Evolutionary conservation across 2,888 invertebrate genomes (phyloP).

Genomic region (Idaea biselata): DNA sequence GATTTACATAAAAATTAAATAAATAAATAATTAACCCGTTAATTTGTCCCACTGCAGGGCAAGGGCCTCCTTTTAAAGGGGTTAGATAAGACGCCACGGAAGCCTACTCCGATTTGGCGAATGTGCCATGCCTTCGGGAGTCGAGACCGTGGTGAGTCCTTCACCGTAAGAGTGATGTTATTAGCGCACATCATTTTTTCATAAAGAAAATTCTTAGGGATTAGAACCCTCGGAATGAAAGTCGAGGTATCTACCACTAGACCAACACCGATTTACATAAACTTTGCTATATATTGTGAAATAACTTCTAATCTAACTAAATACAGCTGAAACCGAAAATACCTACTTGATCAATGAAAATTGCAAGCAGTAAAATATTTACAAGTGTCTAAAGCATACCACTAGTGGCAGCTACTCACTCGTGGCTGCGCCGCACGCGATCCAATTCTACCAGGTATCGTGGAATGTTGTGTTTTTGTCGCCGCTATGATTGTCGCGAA

Average conservation of each 20-base stretch:
- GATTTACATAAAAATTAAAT: background rate
- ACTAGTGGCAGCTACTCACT: constrained; percentile 26
- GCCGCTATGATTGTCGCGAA: constrained; percentile 42
- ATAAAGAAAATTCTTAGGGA: too few relatives aligned
- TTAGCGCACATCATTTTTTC: too few relatives aligned
- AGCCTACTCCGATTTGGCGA: too few relatives aligned
- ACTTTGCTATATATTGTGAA: background rate
- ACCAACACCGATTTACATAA: background rate
- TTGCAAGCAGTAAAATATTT: constrained; percentile 26
- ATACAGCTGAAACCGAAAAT: constrained; percentile 4
- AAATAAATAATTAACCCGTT: too few relatives aligned
- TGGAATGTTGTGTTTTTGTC: constrained; percentile 62
- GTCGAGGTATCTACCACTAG: too few relatives aligned
- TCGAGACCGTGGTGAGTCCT: too few relatives aligned
- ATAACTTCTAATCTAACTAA: background rate
- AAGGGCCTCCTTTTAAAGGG: too few relatives aligned
- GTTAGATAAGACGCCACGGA: too few relatives aligned
- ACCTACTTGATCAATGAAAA: constrained; percentile 20
- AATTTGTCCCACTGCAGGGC: too few relatives aligned
- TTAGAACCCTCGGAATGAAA: too few relatives aligned
- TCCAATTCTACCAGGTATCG: constrained; percentile 43
- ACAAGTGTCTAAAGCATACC: constrained; percentile 26
- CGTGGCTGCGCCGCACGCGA: constrained; percentile 48
- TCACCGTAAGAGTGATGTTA: too few relatives aligned
- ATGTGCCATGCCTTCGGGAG: too few relatives aligned